Base-by-base conservation (phyloP, 2,888 invertebrate species). In the Lagria hirta region DNA sequence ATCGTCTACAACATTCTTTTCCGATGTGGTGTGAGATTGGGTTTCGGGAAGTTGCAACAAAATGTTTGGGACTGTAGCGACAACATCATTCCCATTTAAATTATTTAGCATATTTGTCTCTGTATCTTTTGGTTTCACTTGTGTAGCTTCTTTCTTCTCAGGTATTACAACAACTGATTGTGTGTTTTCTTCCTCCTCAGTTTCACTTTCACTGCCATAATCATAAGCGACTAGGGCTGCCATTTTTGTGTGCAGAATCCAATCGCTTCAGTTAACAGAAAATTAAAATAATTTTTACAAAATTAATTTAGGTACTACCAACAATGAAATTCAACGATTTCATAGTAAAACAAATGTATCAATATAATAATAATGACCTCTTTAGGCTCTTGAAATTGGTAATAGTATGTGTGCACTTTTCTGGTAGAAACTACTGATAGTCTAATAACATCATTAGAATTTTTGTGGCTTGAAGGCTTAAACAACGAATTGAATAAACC, bases 191-290 rank as follows among this genome's bases (percentile, higher is more conserved):
- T 54, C 54, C 33, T 55, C 56, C 11, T 57, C 58, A 32, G 51
- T 46, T 27, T 59, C 62, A 45, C 56, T 60, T 18, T 38, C 52
- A 44, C 62, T 63, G 23, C 44, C 57, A 41, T 58, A 64, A 43
- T 63, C 64, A 45, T 65, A 65, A 7, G 64, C 44, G 4, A 65
- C 65, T 29, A 65, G 52, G 11, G 64, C 61, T 64, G n/a, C n/a
- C n/a, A n/a, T n/a, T n/a, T n/a, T n/a, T n/a, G n/a, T 42, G 21
- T 3, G 18, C 6, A 21, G 4, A 4, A 3, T 21, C n/a, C n/a
- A 3, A 6, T 5, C 6, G 18, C 18, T 18, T 5, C 21, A 21
- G 21, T 10, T 21, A 10, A 21, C n/a, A n/a, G n/a, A n/a, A n/a
- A n/a, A n/a, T n/a, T n/a, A n/a, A n/a, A n/a, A n/a, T n/a, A n/a